Evolutionary conservation across 2,888 invertebrate genomes (phyloP), one percentile per base, ranked within the genome.

Genomic region (Subacronicta megacephala): DNA sequence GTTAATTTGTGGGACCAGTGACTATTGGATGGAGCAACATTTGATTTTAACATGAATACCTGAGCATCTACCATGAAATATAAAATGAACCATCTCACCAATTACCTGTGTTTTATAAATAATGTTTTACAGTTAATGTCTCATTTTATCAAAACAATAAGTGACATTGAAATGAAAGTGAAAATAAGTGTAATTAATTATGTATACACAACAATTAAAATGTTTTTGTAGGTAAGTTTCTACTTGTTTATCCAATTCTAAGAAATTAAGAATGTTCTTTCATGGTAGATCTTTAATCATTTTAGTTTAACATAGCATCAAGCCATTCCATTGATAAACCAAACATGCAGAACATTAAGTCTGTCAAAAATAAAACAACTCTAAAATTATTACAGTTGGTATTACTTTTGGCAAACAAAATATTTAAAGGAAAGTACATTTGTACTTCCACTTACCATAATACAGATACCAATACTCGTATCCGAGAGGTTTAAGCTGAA

Each of bases 391-490:
- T 31, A 15, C n/a, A 23, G 13, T 29, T 13, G 17, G 23, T 40
- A 63, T 78, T 80, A 78, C 81, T 84, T 81, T 81, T 84, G 80
- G 69, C 81, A 84, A 82, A 73, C 84, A 81, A 80, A 82, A n/a
- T 81, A 79, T 26, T 45, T 76, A 75, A n/a, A 87, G 87, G 92
- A 92, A 90, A 88, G 93, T 91, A 94, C 93, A 75, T 71, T 56
- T 60, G 92, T 93, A 93, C 93, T 87, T 89, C 87, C 93, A 94
- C 93, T 94, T 94, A 94, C 94, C 94, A 93, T 92, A 81, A 83
- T 83, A 85, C 83, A 85, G 88, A 86, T 89, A 92, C 82, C 90
- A 90, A 90, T 83, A 90, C 92, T 90, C 89, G 91, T 92, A 91
- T 92, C 93, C 88, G 85, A 93, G 90, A 82, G 85, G 93, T 85